These are phyloP conservation scores for Ondatra zibethicus DNA, from an alignment of 2,113 vertebrate genomes.

Conservation along the genomic window DNA sequence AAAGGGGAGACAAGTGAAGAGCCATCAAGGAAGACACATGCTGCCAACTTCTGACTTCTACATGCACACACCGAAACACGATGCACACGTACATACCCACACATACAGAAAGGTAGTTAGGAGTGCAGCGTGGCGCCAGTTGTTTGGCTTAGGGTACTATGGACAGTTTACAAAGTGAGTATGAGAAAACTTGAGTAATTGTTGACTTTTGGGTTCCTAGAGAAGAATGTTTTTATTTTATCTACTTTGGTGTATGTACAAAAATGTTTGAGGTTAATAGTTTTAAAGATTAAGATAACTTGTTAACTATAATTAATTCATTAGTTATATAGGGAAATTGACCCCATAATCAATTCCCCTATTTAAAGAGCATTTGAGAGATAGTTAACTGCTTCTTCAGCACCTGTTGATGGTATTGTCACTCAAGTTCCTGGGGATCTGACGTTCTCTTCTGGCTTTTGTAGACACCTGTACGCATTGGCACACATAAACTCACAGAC, in stretches of 20 bases:
- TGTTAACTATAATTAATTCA: not conserved
- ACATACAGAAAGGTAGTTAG: not conserved
- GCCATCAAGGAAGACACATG: not conserved
- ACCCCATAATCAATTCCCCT: not conserved
- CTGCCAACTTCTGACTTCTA: not conserved
- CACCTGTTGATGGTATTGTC: not conserved
- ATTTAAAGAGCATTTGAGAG: not conserved
- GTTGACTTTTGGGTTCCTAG: not conserved
- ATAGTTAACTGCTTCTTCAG: not conserved
- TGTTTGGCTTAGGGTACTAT: not conserved
- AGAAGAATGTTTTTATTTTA: not conserved
- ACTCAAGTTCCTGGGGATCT: not conserved
- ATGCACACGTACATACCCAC: too few species aligned
- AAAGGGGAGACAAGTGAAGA: too few species aligned
- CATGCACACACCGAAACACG: not conserved
- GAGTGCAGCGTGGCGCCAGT: not conserved
- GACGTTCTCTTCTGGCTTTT: not conserved
- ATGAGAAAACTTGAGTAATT: not conserved
- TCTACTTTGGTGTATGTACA: not conserved
- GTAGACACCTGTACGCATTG: not conserved
- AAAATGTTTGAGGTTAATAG: not conserved
- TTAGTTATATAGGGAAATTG: not conserved
- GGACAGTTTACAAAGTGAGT: not conserved
- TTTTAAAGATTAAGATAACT: conserved; percentile 14
- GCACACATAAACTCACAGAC: not conserved